Base-by-base conservation (phyloP, 2,888 invertebrate species). In the Cantharis rufa region DNA sequence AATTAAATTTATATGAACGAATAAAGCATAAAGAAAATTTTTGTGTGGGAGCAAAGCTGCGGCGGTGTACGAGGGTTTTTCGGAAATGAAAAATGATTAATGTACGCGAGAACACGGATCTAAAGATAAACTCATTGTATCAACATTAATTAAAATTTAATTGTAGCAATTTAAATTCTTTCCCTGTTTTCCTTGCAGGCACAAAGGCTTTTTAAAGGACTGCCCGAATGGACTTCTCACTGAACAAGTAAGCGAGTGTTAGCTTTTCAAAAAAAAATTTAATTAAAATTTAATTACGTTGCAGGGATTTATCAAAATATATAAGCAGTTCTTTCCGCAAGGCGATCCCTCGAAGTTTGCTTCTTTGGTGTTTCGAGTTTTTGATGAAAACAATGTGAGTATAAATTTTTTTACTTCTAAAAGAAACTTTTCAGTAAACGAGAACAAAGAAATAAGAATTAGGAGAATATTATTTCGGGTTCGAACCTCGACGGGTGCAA, bases 281-380 rank as follows among this genome's bases (percentile, higher is more conserved):
- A 21, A 66, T 18, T 73, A 21, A 21, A 62, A 15, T 13, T 27
- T 64, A 18, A 48, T 48, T 21, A 68, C 89, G 83, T 84, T 84
- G 88, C 88, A 98, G 98, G 98, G 98, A 85, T 99, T 99, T 91
- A 98, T 98, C 88, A 98, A 96, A 91, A 99, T 99, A 89, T 99
- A 99, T 91, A 98, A 98, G 90, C 98, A 99, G 90, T 99, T 99
- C 91, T 99, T 99, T 89, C 99, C 99, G 73, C 97, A 98, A 92
- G 99, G 99, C 82, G 98, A 99, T 90, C 98, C 99, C 64, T 97
- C 97, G 87, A 99, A 98, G 91, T 99, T 99, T 88, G 98, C 99
- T 70, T 96, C 97, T 72, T 92, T 98, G 86, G 98, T 99, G 79
- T 99, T 99, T 92, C 94, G 98, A 87, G 99, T 99, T 72, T 99